These are phyloP conservation scores for Discoglossus pictus DNA, from an alignment of 2,797 vertebrate genomes.

Conservation along the genomic window DNA sequence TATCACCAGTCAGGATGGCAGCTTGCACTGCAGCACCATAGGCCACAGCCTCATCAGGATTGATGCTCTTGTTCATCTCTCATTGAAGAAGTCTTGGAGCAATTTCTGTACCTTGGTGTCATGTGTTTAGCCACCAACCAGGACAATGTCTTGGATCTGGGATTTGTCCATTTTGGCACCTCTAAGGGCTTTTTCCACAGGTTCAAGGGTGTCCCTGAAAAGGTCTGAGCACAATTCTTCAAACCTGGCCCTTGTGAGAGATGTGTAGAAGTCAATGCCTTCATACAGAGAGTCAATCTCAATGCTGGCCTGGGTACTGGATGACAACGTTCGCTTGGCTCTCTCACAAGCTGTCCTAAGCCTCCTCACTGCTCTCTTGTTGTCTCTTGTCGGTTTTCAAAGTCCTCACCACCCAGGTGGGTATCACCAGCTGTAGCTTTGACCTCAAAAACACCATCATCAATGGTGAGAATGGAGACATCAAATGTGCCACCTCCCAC, in stretches of 20 bases:
- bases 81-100: conserved; percentile 38
- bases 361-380: conserved; percentile 35
- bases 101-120: conserved; percentile 50
- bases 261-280: conserved; percentile 34
- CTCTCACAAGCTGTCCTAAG: conserved; percentile 10
- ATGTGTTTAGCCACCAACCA: conserved; percentile 43
- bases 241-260: not conserved
- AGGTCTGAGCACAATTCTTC: conserved; percentile 51
- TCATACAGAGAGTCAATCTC: conserved; percentile 43
- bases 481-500: conserved; percentile 29
- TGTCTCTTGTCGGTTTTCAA: conserved; percentile 7
- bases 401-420: conserved; percentile 47
- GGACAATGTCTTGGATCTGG: conserved; percentile 34
- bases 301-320: conserved; percentile 19
- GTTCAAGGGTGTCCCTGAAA: conserved; percentile 32
- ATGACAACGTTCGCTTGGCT: too few species aligned
- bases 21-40: conserved; percentile 28
- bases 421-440: conserved; percentile 50
- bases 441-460: conserved; percentile 10
- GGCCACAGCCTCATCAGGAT: conserved; percentile 44
- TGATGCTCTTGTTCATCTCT: conserved; percentile 45
- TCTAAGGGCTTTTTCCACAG: conserved; percentile 23
- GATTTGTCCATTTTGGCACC: conserved; percentile 41
- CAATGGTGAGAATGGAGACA: conserved; percentile 4
- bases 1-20: conserved; percentile 38